phyloP scores from a whole-genome alignment of 1,140 invertebrate genomes.

The Monomorium pharaonis region DNA sequence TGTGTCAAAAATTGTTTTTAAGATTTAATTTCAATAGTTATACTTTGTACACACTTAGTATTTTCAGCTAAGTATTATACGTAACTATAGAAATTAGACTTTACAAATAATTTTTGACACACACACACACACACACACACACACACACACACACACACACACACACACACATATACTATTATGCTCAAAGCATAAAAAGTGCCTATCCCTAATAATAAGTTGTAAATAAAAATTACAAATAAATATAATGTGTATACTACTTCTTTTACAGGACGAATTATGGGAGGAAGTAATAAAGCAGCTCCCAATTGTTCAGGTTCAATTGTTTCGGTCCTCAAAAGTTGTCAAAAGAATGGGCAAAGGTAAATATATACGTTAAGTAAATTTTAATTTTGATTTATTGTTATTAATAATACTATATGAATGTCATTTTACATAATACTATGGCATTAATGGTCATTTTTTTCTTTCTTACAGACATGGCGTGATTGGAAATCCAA shows the following conservation, averaged over 20 bases:
- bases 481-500: conserved; percentile 27
- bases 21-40: no score
- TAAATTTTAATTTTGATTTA: neutral
- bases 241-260: neutral
- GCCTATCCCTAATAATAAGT: neutral
- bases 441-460: neutral
- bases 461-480: conserved; percentile 10
- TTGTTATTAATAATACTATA: no score
- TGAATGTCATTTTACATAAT: neutral
- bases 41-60: no score
- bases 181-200: no score
- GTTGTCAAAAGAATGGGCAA: conserved; percentile 9
- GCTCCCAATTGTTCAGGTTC: neutral
- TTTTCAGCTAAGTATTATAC: no score
- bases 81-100: no score
- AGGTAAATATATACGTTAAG: neutral
- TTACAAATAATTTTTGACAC: no score
- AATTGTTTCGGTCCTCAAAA: conserved; percentile 1
- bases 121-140: no score
- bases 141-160: no score
- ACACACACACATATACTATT: no score
- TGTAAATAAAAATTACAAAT: conserved; percentile 2
- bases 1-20: no score
- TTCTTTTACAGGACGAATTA: neutral
- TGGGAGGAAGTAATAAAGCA: neutral